These are phyloP conservation scores for Agrotis ipsilon DNA, from an alignment of 2,888 invertebrate species.

Conservation along the genomic window DNA sequence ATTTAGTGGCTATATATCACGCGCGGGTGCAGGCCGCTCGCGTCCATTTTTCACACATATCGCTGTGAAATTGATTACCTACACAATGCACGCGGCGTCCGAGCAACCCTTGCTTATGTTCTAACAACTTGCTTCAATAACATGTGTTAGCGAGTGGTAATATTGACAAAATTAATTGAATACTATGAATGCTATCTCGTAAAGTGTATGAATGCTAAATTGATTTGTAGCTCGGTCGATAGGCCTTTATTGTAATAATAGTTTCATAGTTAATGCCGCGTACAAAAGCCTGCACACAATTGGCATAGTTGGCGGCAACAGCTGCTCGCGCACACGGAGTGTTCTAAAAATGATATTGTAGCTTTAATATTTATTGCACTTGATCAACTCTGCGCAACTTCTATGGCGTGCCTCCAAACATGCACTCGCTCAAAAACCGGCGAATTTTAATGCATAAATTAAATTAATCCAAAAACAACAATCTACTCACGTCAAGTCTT, in stretches of 20 bases:
- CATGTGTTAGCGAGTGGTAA: slow-evolving; percentile 30
- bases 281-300: slow-evolving; percentile 87
- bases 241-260: slow-evolving; percentile 78
- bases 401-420: slow-evolving; percentile 58
- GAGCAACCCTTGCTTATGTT: slow-evolving; percentile 44
- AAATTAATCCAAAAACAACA: slow-evolving; percentile 78
- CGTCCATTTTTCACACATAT: slow-evolving; percentile 81
- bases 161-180: slow-evolving; percentile 36
- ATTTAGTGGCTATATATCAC: slow-evolving; percentile 79
- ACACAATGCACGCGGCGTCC: slow-evolving; percentile 66
- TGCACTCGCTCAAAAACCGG: slow-evolving; percentile 80
- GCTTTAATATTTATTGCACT: slow-evolving; percentile 90
- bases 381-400: slow-evolving; percentile 84
- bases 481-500: slow-evolving; percentile 81
- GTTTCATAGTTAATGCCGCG: slow-evolving; percentile 83
- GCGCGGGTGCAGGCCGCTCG: slow-evolving; percentile 70
- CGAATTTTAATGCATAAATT: slow-evolving; percentile 83
- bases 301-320: slow-evolving; percentile 86
- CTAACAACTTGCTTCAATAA: slow-evolving; percentile 52
- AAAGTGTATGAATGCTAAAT: slow-evolving; percentile 65
- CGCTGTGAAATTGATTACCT: slow-evolving; percentile 79
- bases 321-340: slow-evolving; percentile 80
- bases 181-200: slow-evolving; percentile 51
- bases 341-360: slow-evolving; percentile 89
- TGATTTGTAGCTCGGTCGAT: slow-evolving; percentile 71